phyloP scores from a whole-genome alignment of 2,113 vertebrate genomes.

The Catharus fuscescens region DNA sequence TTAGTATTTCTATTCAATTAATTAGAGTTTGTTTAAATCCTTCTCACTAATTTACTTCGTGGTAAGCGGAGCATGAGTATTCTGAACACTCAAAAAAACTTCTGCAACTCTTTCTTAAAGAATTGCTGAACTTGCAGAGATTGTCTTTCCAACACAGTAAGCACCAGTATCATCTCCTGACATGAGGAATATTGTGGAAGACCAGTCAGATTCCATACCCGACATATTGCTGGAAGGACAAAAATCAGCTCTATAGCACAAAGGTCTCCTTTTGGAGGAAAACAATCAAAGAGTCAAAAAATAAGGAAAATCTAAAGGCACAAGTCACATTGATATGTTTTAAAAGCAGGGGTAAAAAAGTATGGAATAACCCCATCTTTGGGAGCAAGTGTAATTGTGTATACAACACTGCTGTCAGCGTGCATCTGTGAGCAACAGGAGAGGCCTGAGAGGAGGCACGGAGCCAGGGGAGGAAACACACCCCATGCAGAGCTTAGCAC shows the following conservation, averaged over 20 bases:
- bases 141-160: background rate
- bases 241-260: slow-evolving; percentile 10
- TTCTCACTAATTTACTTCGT: background rate
- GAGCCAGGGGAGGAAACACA: background rate
- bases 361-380: background rate
- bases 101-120: background rate
- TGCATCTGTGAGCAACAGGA: slow-evolving; percentile 3
- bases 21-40: background rate
- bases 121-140: background rate
- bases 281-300: background rate
- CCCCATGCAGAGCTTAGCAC: background rate
- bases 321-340: background rate
- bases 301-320: background rate
- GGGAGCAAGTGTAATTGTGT: background rate
- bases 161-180: background rate
- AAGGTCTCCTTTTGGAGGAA: background rate
- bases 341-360: background rate
- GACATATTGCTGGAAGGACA: slow-evolving; percentile 27
- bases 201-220: background rate
- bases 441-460: background rate
- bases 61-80: background rate
- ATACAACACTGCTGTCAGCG: background rate
- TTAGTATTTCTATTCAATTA: background rate
- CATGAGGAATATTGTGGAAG: background rate
- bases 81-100: background rate